phyloP scores from a whole-genome alignment of 1,140 invertebrate genomes.

The Pantala flavescens region DNA sequence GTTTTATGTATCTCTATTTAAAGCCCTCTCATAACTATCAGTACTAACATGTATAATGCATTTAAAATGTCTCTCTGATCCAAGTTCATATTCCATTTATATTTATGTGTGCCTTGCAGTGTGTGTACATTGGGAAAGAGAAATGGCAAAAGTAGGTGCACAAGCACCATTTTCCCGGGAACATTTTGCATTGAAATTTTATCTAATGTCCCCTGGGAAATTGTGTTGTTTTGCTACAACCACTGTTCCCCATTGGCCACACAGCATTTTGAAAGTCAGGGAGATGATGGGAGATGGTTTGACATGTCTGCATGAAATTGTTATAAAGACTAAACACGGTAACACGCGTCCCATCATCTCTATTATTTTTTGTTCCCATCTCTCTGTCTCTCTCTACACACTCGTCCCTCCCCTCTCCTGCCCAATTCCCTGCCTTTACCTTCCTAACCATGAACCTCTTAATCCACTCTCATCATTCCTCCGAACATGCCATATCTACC shows the following conservation, averaged over 20 bases:
- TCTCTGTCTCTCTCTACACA: conserved; percentile 5
- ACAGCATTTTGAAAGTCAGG: not conserved
- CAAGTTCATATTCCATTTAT: too few relatives aligned
- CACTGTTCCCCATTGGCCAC: not conserved
- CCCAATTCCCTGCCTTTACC: not conserved
- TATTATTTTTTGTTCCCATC: conserved; percentile 7
- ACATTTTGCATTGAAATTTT: not conserved
- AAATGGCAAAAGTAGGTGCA: not conserved
- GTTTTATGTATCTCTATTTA: too few relatives aligned
- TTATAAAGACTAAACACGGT: not conserved
- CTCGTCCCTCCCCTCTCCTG: not conserved
- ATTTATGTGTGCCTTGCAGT: not conserved
- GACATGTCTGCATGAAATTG: not conserved
- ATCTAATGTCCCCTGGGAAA: not conserved
- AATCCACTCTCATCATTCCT: not conserved
- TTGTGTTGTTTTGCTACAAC: conserved; percentile 6
- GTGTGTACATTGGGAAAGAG: conserved; percentile 8
- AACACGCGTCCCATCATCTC: conserved; percentile 1
- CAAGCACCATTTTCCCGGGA: not conserved
- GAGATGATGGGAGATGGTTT: conserved; percentile 5
- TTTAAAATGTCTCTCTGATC: too few relatives aligned
- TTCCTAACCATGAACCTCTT: not conserved
- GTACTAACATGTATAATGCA: not conserved
- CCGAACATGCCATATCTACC: not conserved
- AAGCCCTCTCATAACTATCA: too few relatives aligned